Evolutionary conservation across 2,113 vertebrate genomes (phyloP), one percentile per base, ranked within the genome.

Genomic region (Rousettus leschenaultii): DNA sequence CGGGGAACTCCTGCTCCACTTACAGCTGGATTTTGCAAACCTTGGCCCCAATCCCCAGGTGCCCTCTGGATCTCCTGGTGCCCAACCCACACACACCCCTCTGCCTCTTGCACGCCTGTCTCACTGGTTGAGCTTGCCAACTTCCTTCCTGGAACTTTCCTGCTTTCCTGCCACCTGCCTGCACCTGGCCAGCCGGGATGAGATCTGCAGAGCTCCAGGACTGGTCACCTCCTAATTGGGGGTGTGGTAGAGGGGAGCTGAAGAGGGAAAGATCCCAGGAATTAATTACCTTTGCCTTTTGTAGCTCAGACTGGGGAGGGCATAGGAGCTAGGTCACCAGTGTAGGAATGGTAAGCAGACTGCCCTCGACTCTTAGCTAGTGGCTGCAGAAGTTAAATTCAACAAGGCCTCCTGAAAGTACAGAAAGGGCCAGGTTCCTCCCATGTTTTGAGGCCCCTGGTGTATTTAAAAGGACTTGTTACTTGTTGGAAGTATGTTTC

Each of bases 21-120:
- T 90, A 57, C 38, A 82, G 59, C 90, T 94, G 88, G 92, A 83
- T 86, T 95, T 96, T 96, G 91, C 93, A 93, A 95, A 70, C 55
- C 22, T 74, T 40, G 35, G 30, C 63, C 38, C 15, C 28, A 30
- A 6, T 61, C 26, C 53, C 66, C 38, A 40, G 53, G 48, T 93
- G 21, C 33, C 33, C 86, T 86, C 43, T 87, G 84, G 84, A 88
- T 38, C 40, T 53, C 65, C 33, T 48, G 59, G 61, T 71, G 83
- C 70, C 16, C 24, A 83, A 28, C 30, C 77, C 51, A 82, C 6
- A 6, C 53, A 7, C 6, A 2, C 38, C 63, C 35, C 30, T 35
- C 61, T 55, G 30, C 59, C 38, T 74, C 65, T 73, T 38, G 33
- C 61, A 59, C 2, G 18, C 55, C 0, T 30, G 9, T 85, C 55